Conservation (phyloP, 2,888 invertebrate genomes). For the Morpho achilles region DNA sequence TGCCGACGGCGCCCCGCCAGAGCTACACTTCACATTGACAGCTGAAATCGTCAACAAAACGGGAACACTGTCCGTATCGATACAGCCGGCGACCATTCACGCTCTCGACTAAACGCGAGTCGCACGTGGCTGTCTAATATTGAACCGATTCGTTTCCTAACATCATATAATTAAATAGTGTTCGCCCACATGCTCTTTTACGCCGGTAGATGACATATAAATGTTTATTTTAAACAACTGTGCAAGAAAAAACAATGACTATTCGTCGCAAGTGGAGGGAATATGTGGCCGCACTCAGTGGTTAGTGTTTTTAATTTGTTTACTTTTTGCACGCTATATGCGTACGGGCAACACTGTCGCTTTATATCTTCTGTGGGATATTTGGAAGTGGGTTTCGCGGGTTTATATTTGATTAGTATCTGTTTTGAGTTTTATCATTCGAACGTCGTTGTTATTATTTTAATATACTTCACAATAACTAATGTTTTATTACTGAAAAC, state of each 20-base stretch:
- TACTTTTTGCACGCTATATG: constrained; percentile 32
- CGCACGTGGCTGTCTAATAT: constrained; percentile 70
- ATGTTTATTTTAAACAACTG: constrained; percentile 60
- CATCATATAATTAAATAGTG: constrained; percentile 40
- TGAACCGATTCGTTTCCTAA: constrained; percentile 48
- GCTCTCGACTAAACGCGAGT: constrained; percentile 57
- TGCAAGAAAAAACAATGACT: constrained; percentile 57
- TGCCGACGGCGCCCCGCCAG: constrained; percentile 44
- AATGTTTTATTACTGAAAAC: too few relatives aligned
- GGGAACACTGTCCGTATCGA: constrained; percentile 36
- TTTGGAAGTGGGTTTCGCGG: too few relatives aligned
- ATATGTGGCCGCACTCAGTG: constrained; percentile 72
- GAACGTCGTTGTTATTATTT: too few relatives aligned
- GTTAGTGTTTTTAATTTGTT: constrained; percentile 49
- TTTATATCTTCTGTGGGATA: constrained; percentile 8
- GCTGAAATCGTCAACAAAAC: constrained; percentile 66
- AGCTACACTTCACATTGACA: constrained; percentile 46
- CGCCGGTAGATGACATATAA: constrained; percentile 48
- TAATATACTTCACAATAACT: too few relatives aligned
- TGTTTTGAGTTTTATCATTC: too few relatives aligned
- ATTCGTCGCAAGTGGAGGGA: constrained; percentile 70
- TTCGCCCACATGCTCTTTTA: constrained; percentile 45
- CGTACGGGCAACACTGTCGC: constrained; percentile 27
- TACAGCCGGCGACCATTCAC: constrained; percentile 51
- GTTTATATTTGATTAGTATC: too few relatives aligned